These are phyloP conservation scores for Calameuta pallipes DNA, from an alignment of 2,888 invertebrate genomes.

Conservation along the genomic window DNA sequence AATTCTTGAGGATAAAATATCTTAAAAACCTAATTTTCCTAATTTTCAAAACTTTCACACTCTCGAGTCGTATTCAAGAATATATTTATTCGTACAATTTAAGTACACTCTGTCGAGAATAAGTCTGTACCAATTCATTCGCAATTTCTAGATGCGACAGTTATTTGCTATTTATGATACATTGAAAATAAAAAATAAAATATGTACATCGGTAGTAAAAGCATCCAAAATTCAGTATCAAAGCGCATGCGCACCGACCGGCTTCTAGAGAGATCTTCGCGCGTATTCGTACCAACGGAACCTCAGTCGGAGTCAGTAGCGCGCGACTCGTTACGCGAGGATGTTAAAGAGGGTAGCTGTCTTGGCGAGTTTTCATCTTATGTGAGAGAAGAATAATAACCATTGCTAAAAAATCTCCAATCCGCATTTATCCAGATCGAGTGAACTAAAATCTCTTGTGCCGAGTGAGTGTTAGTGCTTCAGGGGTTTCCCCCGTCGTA, in stretches of 20 bases:
- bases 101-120: not conserved
- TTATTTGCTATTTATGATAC: not conserved
- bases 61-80: not conserved
- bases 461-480: constrained; percentile 10
- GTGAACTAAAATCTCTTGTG: not conserved
- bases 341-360: not conserved
- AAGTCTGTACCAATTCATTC: not conserved
- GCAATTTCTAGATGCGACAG: not conserved
- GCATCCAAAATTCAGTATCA: not conserved
- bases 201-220: not conserved
- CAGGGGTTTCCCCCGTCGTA: not conserved
- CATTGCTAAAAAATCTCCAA: not conserved
- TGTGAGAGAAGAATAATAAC: not conserved
- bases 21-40: not conserved
- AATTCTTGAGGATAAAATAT: not conserved
- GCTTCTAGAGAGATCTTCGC: constrained; percentile 6
- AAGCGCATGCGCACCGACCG: constrained; percentile 2
- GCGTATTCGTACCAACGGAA: not conserved
- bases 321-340: constrained; percentile 1
- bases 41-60: not conserved
- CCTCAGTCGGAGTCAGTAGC: not conserved
- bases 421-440: not conserved
- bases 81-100: not conserved
- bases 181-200: not conserved
- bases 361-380: not conserved